These are phyloP conservation scores for Apis florea DNA, from an alignment of 1,140 invertebrate species.

Conservation along the genomic window DNA sequence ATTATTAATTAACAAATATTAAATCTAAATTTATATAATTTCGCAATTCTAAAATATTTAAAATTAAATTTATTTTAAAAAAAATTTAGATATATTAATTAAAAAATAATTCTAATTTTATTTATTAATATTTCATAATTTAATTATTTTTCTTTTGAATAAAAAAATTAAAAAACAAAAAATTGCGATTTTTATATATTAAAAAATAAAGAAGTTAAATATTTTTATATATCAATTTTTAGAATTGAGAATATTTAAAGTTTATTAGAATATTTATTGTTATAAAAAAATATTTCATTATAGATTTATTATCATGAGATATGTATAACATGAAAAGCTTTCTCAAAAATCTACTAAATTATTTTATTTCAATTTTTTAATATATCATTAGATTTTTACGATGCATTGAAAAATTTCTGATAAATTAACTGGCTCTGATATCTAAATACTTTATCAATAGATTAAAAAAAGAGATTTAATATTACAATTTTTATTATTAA, in stretches of 20 bases:
- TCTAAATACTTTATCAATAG: background rate
- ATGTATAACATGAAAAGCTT: conserved; percentile 40
- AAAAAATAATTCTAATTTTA: background rate
- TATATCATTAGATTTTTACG: background rate
- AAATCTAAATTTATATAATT: background rate
- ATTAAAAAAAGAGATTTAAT: background rate
- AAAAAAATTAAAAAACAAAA: background rate
- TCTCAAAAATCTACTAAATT: background rate
- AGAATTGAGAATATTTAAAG: background rate
- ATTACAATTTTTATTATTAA: background rate
- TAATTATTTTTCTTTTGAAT: background rate
- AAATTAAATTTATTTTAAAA: background rate
- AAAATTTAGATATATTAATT: too few relatives aligned
- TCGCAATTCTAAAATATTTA: background rate
- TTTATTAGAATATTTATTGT: background rate
- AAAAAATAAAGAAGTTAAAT: background rate
- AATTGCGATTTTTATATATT: too few relatives aligned
- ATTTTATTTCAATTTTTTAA: conserved; percentile 11
- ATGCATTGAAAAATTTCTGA: conserved; percentile 6
- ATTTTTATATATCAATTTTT: background rate
- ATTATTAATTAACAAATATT: conserved; percentile 1
- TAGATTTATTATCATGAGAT: conserved; percentile 10
- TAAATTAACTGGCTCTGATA: conserved; percentile 41
- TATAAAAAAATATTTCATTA: background rate
- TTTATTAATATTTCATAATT: background rate